A percentile compares a stretch with the other conserved stretches of the same genome.
phyloP scores from a whole-genome alignment of 2,113 vertebrate species.

The Bungarus multicinctus region DNA sequence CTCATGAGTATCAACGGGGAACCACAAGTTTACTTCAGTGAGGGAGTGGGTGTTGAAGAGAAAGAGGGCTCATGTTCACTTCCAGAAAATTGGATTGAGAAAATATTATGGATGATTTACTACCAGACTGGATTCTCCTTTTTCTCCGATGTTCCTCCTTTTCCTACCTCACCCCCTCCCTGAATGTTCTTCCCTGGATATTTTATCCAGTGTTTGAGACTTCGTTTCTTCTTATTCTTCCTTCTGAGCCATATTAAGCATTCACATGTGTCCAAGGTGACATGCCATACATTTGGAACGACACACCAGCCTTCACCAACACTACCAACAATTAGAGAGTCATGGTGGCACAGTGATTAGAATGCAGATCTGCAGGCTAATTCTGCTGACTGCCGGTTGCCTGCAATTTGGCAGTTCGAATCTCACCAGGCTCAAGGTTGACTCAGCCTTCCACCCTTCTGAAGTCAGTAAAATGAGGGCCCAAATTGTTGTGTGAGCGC shows the following conservation, averaged over 20 bases:
- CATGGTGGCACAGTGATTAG: too few relatives aligned
- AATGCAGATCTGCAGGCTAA: too few relatives aligned
- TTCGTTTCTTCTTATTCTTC: not conserved
- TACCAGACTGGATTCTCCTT: not conserved
- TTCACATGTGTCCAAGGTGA: not conserved
- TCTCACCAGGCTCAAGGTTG: too few relatives aligned
- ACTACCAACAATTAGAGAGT: not conserved
- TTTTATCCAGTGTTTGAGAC: not conserved
- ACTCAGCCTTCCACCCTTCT: too few relatives aligned
- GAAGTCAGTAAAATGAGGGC: too few relatives aligned
- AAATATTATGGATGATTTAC: not conserved
- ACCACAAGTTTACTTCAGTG: not conserved
- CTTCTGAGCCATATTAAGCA: not conserved
- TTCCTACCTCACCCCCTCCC: too few relatives aligned
- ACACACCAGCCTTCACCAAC: not conserved
- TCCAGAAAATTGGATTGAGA: not conserved
- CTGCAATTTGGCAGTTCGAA: too few relatives aligned
- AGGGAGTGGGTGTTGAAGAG: not conserved
- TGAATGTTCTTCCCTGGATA: not conserved
- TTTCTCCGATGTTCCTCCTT: not conserved
- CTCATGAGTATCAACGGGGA: not conserved
- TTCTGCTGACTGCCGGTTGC: too few relatives aligned
- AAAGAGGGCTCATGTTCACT: not conserved
- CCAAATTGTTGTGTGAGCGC: too few relatives aligned
- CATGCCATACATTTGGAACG: not conserved